Percentiles rank a stretch among this genome's conserved stretches.
Evolutionary conservation across 2,888 invertebrate species (phyloP).

Genomic region (Margaritifera margaritifera): DNA sequence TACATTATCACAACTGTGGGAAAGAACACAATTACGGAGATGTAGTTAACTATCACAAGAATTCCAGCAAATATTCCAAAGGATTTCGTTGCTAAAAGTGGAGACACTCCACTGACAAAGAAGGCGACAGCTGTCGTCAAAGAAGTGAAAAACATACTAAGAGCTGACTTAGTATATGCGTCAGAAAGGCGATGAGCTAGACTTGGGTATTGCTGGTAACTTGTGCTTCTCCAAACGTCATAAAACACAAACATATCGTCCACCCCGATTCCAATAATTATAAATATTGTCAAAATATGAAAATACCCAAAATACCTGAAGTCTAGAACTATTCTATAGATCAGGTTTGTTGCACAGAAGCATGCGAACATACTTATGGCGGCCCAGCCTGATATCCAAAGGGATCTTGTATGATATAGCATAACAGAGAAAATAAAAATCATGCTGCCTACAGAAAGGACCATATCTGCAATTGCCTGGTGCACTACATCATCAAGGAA

Average conservation of each 20-base stretch:
- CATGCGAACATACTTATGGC: slow-evolving; percentile 50
- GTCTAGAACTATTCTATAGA: slow-evolving; percentile 49
- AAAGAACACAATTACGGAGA: slow-evolving; percentile 56
- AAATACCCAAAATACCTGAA: slow-evolving; percentile 55
- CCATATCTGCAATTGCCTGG: slow-evolving; percentile 43
- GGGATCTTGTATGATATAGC: slow-evolving; percentile 51
- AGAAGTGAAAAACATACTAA: slow-evolving; percentile 57
- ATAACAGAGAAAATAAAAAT: slow-evolving; percentile 52
- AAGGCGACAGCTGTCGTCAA: slow-evolving; percentile 57
- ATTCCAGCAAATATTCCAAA: slow-evolving; percentile 62
- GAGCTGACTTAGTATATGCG: slow-evolving; percentile 48
- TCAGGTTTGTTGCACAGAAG: slow-evolving; percentile 53
- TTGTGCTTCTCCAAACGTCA: slow-evolving; percentile 53
- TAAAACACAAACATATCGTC: slow-evolving; percentile 58
- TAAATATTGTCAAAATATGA: slow-evolving; percentile 54
- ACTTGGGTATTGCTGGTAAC: slow-evolving; percentile 29
- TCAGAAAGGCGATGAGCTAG: slow-evolving; percentile 50
- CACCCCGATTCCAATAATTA: slow-evolving; percentile 57
- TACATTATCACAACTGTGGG: slow-evolving; percentile 50
- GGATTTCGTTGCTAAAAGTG: slow-evolving; percentile 55
- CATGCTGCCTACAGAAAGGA: slow-evolving; percentile 46
- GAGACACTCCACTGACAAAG: slow-evolving; percentile 53
- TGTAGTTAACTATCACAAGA: slow-evolving; percentile 54
- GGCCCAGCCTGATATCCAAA: slow-evolving; percentile 51
- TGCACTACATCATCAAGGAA: slow-evolving; percentile 40